Conservation (phyloP, 2,113 vertebrate species). For the Ictalurus punctatus region DNA sequence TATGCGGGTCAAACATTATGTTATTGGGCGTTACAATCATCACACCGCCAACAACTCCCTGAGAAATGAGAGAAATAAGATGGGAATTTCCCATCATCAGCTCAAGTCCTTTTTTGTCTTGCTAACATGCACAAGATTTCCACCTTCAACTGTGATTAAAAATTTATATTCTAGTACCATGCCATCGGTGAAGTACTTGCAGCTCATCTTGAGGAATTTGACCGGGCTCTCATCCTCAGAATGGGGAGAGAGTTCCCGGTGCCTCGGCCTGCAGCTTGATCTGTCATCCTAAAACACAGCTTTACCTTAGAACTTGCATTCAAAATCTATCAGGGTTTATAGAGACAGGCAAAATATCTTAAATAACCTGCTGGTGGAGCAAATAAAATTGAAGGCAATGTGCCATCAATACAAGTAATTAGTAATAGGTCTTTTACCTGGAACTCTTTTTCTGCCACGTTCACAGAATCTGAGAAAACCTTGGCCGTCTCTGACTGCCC, state of each 20-base stretch:
- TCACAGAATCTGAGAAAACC: slow-evolving; percentile 58
- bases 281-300: slow-evolving; percentile 75
- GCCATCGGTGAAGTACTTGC: slow-evolving; percentile 96
- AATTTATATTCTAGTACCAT: slow-evolving; percentile 76
- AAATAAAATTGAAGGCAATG: neutral
- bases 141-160: neutral
- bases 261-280: slow-evolving; percentile 76
- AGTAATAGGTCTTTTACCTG: slow-evolving; percentile 70
- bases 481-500: slow-evolving; percentile 67
- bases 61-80: slow-evolving; percentile 7
- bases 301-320: neutral
- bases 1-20: slow-evolving; percentile 99
- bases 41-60: slow-evolving; percentile 97
- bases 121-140: neutral
- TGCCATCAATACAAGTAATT: neutral
- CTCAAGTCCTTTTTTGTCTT: neutral
- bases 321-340: neutral
- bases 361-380: neutral
- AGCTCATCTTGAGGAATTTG: slow-evolving; percentile 99
- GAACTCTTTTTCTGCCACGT: slow-evolving; percentile 72
- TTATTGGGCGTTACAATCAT: slow-evolving; percentile 98
- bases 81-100: neutral
- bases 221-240: slow-evolving; percentile 90
- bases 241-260: slow-evolving; percentile 84
- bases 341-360: neutral